Evolutionary conservation across 2,888 invertebrate genomes (phyloP).

Genomic region (Taphrorychus bicolor): DNA sequence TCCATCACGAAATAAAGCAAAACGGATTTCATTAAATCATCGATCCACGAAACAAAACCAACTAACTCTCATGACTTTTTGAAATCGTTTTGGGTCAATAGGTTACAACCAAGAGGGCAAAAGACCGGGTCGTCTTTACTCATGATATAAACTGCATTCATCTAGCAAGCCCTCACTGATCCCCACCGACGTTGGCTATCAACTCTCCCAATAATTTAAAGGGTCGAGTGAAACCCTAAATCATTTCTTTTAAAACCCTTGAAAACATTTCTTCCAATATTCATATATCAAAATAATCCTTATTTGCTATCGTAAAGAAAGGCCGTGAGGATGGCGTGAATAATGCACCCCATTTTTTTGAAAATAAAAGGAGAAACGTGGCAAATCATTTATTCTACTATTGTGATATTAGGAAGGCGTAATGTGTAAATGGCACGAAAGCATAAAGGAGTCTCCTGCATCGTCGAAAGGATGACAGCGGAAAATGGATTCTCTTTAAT

Average conservation of each 20-base stretch:
- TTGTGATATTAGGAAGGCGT: slow-evolving; percentile 23
- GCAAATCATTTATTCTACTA: slow-evolving; percentile 21
- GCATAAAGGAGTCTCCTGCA: slow-evolving; percentile 19
- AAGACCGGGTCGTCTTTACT: background rate
- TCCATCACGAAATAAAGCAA: too few species aligned
- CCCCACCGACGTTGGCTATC: background rate
- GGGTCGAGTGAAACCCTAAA: background rate
- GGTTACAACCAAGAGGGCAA: background rate
- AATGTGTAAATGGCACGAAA: slow-evolving; percentile 22
- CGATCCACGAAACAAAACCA: too few species aligned
- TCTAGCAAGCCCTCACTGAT: background rate
- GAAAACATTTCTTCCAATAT: slow-evolving; percentile 4
- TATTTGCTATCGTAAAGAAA: slow-evolving; percentile 8
- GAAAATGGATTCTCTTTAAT: slow-evolving; percentile 24
- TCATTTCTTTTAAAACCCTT: slow-evolving; percentile 5
- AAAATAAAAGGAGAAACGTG: slow-evolving; percentile 14
- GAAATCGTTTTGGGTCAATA: background rate
- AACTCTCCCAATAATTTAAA: background rate
- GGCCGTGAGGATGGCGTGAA: slow-evolving; percentile 6
- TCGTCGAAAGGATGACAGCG: slow-evolving; percentile 15
- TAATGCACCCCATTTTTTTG: slow-evolving; percentile 9
- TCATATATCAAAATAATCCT: slow-evolving; percentile 14
- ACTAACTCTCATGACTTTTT: background rate
- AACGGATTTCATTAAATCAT: too few species aligned
- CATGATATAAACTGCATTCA: background rate